These are phyloP conservation scores for Taenaris catops DNA, from an alignment of 2,888 invertebrate species.

Conservation along the genomic window DNA sequence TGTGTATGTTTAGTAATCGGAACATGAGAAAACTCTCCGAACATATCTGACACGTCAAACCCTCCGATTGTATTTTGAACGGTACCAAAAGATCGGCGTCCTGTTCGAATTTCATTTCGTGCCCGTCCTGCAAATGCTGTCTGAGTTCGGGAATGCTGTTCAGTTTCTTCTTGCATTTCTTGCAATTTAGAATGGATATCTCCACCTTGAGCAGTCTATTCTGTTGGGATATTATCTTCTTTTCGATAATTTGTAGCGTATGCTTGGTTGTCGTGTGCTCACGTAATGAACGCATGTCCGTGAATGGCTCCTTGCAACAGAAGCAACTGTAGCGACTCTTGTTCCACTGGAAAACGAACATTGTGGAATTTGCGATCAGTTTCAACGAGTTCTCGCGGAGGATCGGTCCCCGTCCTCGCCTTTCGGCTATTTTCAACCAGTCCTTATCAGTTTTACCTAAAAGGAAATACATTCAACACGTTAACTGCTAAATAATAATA, in stretches of 20 bases:
- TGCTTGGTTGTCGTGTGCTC: conserved; percentile 43
- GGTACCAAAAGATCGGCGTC: conserved; percentile 53
- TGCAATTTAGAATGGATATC: conserved; percentile 48
- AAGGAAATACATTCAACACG: no score
- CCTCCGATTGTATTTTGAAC: conserved; percentile 42
- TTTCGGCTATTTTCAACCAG: conserved; percentile 39
- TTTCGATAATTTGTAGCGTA: conserved; percentile 44
- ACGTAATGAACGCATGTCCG: conserved; percentile 41
- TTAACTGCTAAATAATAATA: no score
- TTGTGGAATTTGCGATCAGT: conserved; percentile 58
- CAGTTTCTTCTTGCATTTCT: conserved; percentile 37
- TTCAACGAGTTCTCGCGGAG: conserved; percentile 69
- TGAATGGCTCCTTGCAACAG: conserved; percentile 57
- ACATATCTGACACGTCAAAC: conserved; percentile 54
- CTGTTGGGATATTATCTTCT: conserved; percentile 53
- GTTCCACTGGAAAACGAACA: conserved; percentile 63
- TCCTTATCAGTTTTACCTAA: conserved; percentile 25
- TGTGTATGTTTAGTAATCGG: conserved; percentile 54
- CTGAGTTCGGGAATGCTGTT: conserved; percentile 34
- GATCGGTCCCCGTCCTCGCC: conserved; percentile 46
- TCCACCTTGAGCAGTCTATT: conserved; percentile 61
- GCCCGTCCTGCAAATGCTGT: conserved; percentile 38
- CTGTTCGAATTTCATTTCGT: conserved; percentile 36
- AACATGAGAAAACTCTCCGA: conserved; percentile 43
- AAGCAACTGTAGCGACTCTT: conserved; percentile 60